A percentile compares a stretch with the other conserved stretches of the same genome.
Evolutionary conservation across 1,140 invertebrate species (phyloP).

Genomic region (Tetragonula clypearis): DNA sequence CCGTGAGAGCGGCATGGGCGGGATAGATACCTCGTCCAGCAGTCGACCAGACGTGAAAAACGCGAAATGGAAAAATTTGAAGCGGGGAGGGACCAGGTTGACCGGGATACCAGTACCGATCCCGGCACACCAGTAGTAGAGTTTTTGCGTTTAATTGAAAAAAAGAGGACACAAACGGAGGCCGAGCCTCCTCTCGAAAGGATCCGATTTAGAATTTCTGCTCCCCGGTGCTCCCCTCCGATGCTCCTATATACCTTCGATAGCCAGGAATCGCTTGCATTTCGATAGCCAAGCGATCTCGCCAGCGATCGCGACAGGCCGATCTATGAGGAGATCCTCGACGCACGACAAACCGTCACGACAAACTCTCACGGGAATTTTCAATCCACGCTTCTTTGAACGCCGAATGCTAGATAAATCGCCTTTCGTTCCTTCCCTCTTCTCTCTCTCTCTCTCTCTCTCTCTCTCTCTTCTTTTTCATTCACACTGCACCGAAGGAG

Average conservation of each 20-base stretch:
- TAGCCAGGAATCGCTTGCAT: constrained; percentile 24
- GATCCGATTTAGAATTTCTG: constrained; percentile 51
- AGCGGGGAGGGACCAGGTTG: background rate
- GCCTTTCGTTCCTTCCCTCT: background rate
- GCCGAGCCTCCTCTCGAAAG: constrained; percentile 7
- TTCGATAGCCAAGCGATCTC: background rate
- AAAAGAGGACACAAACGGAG: constrained; percentile 9
- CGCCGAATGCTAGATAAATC: constrained; percentile 54
- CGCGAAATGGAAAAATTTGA: constrained; percentile 63
- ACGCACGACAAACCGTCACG: constrained; percentile 34
- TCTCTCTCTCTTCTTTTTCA: constrained; percentile 35
- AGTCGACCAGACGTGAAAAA: constrained; percentile 62
- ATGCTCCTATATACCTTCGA: background rate
- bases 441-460: no score
- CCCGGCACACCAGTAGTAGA: background rate
- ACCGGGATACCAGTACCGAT: background rate
- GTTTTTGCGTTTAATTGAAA: constrained; percentile 67
- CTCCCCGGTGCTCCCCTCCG: background rate
- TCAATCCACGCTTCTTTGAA: constrained; percentile 37
- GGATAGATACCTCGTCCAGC: constrained; percentile 54
- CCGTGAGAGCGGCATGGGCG: background rate
- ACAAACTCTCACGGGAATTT: constrained; percentile 37
- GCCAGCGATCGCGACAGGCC: background rate
- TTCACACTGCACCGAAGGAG: constrained; percentile 15
- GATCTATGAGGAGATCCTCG: constrained; percentile 26